These are phyloP conservation scores for Poeciliopsis turneri DNA, from an alignment of 2,797 vertebrate species.

Conservation along the genomic window DNA sequence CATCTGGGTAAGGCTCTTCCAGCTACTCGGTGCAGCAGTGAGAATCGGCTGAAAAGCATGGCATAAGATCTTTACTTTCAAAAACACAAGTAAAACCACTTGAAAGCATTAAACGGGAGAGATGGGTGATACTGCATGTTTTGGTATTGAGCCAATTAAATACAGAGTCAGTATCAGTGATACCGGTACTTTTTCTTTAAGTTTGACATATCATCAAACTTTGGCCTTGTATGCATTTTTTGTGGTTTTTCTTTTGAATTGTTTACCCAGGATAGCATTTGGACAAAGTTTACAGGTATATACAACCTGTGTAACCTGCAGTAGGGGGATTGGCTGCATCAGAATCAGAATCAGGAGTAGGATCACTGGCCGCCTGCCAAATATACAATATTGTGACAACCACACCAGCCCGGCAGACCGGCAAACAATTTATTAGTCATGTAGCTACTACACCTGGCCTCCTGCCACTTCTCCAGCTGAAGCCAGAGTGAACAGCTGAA, in stretches of 20 bases:
- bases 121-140: too few relatives aligned
- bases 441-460: background rate
- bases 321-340: background rate
- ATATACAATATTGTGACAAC: background rate
- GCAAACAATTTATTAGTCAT: background rate
- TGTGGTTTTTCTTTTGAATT: too few relatives aligned
- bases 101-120: background rate
- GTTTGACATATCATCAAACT: too few relatives aligned
- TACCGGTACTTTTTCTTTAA: too few relatives aligned
- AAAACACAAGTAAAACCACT: background rate
- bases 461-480: background rate
- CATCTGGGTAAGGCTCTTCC: conserved; percentile 73
- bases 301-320: background rate
- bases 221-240: too few relatives aligned
- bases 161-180: too few relatives aligned
- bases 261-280: too few relatives aligned
- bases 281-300: too few relatives aligned
- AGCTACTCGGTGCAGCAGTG: background rate
- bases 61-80: background rate
- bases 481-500: background rate
- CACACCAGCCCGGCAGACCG: background rate
- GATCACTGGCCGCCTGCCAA: background rate
- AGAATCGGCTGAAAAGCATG: background rate
- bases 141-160: too few relatives aligned
- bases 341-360: background rate